Evolutionary conservation across 2,888 invertebrate genomes (phyloP).

Genomic region (Phyllotreta cruciferae): DNA sequence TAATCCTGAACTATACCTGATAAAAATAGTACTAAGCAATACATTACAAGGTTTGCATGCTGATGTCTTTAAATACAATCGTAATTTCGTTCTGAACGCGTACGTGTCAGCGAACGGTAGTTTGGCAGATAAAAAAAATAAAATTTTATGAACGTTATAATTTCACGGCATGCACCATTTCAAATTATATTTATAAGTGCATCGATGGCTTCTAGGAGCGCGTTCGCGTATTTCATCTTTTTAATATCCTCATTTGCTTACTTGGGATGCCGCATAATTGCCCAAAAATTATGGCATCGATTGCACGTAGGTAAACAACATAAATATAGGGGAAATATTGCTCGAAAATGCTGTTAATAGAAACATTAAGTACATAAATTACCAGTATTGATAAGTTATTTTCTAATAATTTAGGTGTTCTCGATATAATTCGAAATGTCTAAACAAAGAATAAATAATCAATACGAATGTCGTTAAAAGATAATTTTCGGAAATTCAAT

Average conservation of each 20-base stretch:
- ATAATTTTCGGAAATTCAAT: slow-evolving; percentile 19
- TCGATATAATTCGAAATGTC: not conserved
- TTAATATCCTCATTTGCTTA: slow-evolving; percentile 16
- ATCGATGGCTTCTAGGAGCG: slow-evolving; percentile 2
- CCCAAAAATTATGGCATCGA: slow-evolving; percentile 12
- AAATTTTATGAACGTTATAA: slow-evolving; percentile 20
- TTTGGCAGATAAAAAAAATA: slow-evolving; percentile 14
- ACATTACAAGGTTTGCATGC: too few relatives aligned
- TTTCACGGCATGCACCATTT: slow-evolving; percentile 15
- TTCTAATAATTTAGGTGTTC: too few relatives aligned
- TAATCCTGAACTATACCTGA: too few relatives aligned
- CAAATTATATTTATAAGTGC: slow-evolving; percentile 20
- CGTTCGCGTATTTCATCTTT: slow-evolving; percentile 1
- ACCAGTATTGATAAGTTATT: too few relatives aligned
- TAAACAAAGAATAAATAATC: slow-evolving; percentile 5
- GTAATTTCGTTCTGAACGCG: slow-evolving; percentile 5
- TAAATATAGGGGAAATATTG: too few relatives aligned
- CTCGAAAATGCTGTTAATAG: too few relatives aligned
- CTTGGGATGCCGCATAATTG: slow-evolving; percentile 14
- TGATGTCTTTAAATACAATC: not conserved
- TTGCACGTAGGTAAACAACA: not conserved
- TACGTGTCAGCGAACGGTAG: slow-evolving; percentile 9
- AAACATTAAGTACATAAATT: too few relatives aligned
- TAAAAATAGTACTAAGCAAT: too few relatives aligned
- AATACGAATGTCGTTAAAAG: slow-evolving; percentile 7